phyloP scores from a whole-genome alignment of 2,797 vertebrate species.

The Lithobates sylvaticus region DNA sequence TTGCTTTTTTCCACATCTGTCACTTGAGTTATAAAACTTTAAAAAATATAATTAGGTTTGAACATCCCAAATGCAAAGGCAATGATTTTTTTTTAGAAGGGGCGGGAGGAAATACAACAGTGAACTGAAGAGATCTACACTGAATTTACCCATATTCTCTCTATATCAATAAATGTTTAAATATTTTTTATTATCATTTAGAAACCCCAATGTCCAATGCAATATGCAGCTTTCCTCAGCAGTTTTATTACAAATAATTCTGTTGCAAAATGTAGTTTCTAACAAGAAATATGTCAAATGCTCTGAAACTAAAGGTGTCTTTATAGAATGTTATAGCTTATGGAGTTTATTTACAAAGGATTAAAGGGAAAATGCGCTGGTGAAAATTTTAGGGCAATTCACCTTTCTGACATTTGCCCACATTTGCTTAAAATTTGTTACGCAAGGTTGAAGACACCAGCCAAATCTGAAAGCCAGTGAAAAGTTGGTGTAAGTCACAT shows the following conservation, averaged over 20 bases:
- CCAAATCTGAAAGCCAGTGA: too few species aligned
- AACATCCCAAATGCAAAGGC: conserved; percentile 52
- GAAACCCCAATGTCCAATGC: conserved; percentile 61
- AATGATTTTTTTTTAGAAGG: conserved; percentile 25
- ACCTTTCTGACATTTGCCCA: too few species aligned
- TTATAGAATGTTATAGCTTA: not conserved
- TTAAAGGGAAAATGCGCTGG: too few species aligned
- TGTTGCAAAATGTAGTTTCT: not conserved
- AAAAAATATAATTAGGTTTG: conserved; percentile 59
- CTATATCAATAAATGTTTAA: conserved; percentile 25
- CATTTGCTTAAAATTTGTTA: too few species aligned
- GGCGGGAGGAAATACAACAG: not conserved
- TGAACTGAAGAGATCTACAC: conserved; percentile 25
- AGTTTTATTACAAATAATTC: conserved; percentile 10
- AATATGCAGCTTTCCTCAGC: not conserved
- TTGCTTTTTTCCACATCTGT: conserved; percentile 61
- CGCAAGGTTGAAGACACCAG: too few species aligned
- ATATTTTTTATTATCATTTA: conserved; percentile 57
- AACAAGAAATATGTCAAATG: conserved; percentile 39
- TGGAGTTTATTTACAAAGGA: not conserved
- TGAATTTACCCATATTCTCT: conserved; percentile 31
- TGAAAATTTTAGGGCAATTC: too few species aligned
- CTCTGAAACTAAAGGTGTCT: conserved; percentile 39
- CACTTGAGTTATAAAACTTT: conserved; percentile 62
- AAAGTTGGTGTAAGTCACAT: too few species aligned